Percentiles rank a stretch among this genome's conserved stretches.
Conservation (phyloP, 2,113 vertebrate genomes). For the Megaptera novaeangliae region DNA sequence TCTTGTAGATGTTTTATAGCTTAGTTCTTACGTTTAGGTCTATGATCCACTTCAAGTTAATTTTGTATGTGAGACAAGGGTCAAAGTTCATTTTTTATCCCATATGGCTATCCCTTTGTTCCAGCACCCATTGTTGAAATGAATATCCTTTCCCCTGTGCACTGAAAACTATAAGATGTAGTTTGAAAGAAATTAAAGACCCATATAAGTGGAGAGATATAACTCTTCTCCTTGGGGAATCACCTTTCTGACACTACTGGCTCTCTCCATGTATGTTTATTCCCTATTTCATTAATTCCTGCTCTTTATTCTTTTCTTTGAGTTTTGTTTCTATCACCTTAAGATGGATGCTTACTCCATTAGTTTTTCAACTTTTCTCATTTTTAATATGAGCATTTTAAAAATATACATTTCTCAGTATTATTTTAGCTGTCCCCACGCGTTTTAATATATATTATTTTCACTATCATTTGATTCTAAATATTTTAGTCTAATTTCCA, state of each 20-base stretch:
- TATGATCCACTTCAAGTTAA: background rate
- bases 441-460: background rate
- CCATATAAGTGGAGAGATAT: background rate
- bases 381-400: background rate
- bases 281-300: background rate
- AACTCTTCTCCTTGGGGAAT: background rate
- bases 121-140: background rate
- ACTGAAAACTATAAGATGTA: background rate
- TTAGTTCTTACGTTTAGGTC: background rate
- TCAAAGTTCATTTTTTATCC: background rate
- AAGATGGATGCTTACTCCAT: background rate
- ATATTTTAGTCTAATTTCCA: background rate
- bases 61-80: background rate
- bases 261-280: background rate
- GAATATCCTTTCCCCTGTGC: background rate
- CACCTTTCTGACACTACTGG: background rate
- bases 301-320: background rate
- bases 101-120: background rate
- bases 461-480: background rate
- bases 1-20: background rate
- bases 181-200: background rate
- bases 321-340: background rate
- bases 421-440: background rate
- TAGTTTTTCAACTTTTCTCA: background rate
- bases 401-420: background rate